These are phyloP conservation scores for Mesorhabditis spiculigera DNA, from an alignment of 2,888 invertebrate species.

Conservation along the genomic window DNA sequence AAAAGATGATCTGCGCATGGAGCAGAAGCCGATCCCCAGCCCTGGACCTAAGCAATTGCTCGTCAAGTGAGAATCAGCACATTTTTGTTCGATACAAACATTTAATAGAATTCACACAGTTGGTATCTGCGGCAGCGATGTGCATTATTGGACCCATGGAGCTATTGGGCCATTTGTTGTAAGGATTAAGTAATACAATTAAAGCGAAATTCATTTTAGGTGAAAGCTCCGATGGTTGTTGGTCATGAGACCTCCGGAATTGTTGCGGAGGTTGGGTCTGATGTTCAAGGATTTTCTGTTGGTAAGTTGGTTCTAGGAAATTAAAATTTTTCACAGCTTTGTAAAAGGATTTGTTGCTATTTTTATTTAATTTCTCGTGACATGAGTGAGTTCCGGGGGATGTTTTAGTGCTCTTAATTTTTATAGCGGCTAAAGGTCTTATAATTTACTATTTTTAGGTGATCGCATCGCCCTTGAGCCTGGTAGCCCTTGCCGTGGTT, in stretches of 20 bases:
- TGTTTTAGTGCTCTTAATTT: no score
- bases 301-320: constrained; percentile 9
- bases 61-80: constrained; percentile 14
- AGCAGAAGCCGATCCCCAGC: constrained; percentile 30
- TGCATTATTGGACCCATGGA: constrained; percentile 83
- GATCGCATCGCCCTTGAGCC: constrained; percentile 65
- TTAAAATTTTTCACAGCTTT: no score
- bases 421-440: no score
- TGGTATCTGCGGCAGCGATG: constrained; percentile 92
- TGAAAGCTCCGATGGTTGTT: constrained; percentile 79
- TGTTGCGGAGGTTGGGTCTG: constrained; percentile 70
- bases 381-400: neutral
- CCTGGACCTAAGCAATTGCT: constrained; percentile 26
- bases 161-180: constrained; percentile 82
- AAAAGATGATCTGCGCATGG: constrained; percentile 32
- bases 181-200: constrained; percentile 32
- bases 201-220: neutral
- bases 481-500: constrained; percentile 77
- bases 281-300: constrained; percentile 57
- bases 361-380: no score
- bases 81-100: neutral
- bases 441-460: constrained; percentile 13
- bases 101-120: constrained; percentile 74
- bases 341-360: no score
- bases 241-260: constrained; percentile 80